A percentile compares a stretch with the other conserved stretches of the same genome.
Evolutionary conservation across 2,797 vertebrate genomes (phyloP).

Genomic region (Microcaecilia unicolor): DNA sequence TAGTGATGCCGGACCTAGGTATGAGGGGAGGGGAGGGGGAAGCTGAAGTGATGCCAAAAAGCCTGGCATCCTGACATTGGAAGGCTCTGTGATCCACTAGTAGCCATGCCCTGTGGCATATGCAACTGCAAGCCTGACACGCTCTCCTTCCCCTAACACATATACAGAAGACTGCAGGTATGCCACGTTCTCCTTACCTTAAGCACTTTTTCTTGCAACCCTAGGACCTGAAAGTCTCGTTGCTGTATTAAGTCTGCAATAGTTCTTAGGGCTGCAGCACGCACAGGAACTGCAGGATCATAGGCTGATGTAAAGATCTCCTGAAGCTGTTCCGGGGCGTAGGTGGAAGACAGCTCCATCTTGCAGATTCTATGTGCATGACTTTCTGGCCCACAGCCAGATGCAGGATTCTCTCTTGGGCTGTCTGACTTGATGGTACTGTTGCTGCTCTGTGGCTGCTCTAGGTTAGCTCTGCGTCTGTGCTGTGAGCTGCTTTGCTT

Average conservation of each 20-base stretch:
- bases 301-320: conserved; percentile 66
- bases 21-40: too few relatives aligned
- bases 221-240: conserved; percentile 40
- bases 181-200: conserved; percentile 40
- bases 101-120: too few relatives aligned
- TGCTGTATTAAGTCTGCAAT: conserved; percentile 55
- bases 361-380: rapidly evolving
- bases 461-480: rapidly evolving
- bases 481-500: not conserved
- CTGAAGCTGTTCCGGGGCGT: conserved; percentile 7
- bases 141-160: too few relatives aligned
- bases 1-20: too few relatives aligned
- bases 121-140: too few relatives aligned
- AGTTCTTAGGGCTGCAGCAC: conserved; percentile 68
- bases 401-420: rapidly evolving
- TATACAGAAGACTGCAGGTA: not conserved
- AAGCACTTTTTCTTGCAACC: conserved; percentile 65
- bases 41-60: too few relatives aligned
- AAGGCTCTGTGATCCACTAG: too few relatives aligned
- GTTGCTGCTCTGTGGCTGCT: rapidly evolving
- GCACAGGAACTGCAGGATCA: conserved; percentile 67
- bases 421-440: not conserved
- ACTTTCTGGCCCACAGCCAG: rapidly evolving
- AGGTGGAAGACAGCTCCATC: not conserved
- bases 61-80: too few relatives aligned